phyloP scores from a whole-genome alignment of 1,140 invertebrate genomes.

The Helicoverpa zea region DNA sequence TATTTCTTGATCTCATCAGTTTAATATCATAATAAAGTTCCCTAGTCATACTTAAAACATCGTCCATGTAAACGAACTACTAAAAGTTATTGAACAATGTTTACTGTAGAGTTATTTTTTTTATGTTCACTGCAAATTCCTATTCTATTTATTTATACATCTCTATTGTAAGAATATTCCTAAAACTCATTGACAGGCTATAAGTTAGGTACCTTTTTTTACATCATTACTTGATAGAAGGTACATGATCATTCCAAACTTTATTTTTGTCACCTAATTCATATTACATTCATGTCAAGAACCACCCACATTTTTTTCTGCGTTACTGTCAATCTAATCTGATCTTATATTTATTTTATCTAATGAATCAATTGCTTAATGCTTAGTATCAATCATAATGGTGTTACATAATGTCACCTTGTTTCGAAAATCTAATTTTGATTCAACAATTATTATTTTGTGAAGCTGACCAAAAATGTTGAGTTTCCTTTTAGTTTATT shows the following conservation, averaged over 20 bases:
- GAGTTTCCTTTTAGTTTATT: neutral
- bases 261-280: neutral
- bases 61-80: too few species aligned
- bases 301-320: conserved; percentile 20
- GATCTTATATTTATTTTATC: conserved; percentile 31
- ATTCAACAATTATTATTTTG: neutral
- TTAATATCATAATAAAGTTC: neutral
- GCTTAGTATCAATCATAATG: conserved; percentile 28
- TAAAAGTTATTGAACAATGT: too few species aligned
- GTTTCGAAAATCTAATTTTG: neutral
- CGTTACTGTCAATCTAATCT: conserved; percentile 18
- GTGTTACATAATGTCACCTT: neutral
- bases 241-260: neutral
- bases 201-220: neutral
- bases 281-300: neutral
- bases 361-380: conserved; percentile 25
- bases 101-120: too few species aligned
- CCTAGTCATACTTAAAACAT: too few species aligned
- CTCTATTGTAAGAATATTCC: neutral
- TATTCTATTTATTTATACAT: too few species aligned
- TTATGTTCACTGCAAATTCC: too few species aligned
- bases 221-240: neutral
- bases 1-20: neutral
- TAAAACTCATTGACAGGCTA: neutral
- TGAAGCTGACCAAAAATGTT: neutral